phyloP scores from a whole-genome alignment of 23 tunicate species.

The Aplidium turbinatum region DNA sequence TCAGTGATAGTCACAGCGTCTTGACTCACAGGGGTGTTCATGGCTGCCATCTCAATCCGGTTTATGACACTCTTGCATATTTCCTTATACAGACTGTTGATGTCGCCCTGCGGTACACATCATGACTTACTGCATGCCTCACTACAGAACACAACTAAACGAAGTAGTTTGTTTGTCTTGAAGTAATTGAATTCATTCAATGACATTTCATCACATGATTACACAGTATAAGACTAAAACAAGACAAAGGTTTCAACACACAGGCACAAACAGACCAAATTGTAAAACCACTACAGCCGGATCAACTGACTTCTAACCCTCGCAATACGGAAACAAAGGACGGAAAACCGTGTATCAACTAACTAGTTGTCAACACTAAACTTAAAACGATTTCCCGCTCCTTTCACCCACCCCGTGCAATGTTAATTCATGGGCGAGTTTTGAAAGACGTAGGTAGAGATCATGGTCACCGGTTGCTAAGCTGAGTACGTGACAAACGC shows the following conservation, averaged over 20 bases:
- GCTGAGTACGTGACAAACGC: slow-evolving; percentile 42
- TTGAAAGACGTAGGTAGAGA: slow-evolving; percentile 27
- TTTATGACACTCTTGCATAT: slow-evolving; percentile 52
- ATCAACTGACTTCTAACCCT: neutral
- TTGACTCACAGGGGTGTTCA: neutral
- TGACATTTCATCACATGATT: too few species aligned
- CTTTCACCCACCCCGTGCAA: slow-evolving; percentile 61
- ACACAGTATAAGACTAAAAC: too few species aligned
- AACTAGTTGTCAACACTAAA: too few species aligned
- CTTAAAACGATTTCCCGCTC: too few species aligned
- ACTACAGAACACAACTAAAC: too few species aligned
- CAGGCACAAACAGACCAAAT: too few species aligned
- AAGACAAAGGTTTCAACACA: too few species aligned
- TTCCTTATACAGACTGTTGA: slow-evolving; percentile 48
- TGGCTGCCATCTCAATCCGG: slow-evolving; percentile 34
- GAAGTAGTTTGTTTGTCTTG: too few species aligned
- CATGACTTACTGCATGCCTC: too few species aligned
- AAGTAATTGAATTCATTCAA: too few species aligned
- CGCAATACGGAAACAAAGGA: neutral
- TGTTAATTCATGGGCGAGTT: slow-evolving; percentile 31
- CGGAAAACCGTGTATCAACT: too few species aligned
- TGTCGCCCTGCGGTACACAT: slow-evolving; percentile 51
- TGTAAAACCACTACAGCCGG: too few species aligned
- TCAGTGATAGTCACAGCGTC: neutral
- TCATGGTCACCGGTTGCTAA: slow-evolving; percentile 53